Percentiles rank a stretch among this genome's conserved stretches.
These are phyloP conservation scores for Drepanosiphum platanoidis DNA, from an alignment of 2,888 invertebrate genomes.

Conservation along the genomic window DNA sequence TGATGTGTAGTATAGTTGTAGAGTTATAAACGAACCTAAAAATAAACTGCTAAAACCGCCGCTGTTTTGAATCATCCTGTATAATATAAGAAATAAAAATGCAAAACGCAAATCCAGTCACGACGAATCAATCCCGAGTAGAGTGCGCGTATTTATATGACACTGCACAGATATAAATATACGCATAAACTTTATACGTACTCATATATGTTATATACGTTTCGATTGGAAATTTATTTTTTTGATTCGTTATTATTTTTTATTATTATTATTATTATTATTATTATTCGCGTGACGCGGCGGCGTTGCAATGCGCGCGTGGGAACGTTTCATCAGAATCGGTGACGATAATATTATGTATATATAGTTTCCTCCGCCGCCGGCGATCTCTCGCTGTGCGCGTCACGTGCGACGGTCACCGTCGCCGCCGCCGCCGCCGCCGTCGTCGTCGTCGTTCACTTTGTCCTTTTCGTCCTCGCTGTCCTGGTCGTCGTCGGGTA, in stretches of 20 bases:
- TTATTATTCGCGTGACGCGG: conserved; percentile 4
- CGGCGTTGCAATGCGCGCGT: conserved; percentile 35
- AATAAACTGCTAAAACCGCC: no score
- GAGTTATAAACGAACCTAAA: no score
- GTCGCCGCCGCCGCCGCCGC: background rate
- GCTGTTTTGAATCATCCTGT: no score
- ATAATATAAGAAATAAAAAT: no score
- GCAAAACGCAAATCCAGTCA: no score
- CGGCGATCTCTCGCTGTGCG: conserved; percentile 51
- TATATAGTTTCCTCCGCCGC: no score
- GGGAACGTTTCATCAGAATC: conserved; percentile 9
- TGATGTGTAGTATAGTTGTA: no score
- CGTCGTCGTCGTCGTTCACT: no score
- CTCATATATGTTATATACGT: background rate
- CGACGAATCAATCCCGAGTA: background rate
- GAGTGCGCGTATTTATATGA: background rate
- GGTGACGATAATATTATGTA: background rate
- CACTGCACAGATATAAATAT: background rate
- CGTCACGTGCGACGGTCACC: conserved; percentile 31
- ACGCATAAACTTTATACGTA: background rate
- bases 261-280: no score
- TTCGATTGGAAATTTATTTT: conserved; percentile 2
- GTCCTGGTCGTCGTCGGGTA: background rate
- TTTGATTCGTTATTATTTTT: no score
- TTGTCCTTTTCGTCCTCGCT: no score